Evolutionary conservation across 2,888 invertebrate genomes (phyloP).

Genomic region (Chalcosyrphus nemorum): DNA sequence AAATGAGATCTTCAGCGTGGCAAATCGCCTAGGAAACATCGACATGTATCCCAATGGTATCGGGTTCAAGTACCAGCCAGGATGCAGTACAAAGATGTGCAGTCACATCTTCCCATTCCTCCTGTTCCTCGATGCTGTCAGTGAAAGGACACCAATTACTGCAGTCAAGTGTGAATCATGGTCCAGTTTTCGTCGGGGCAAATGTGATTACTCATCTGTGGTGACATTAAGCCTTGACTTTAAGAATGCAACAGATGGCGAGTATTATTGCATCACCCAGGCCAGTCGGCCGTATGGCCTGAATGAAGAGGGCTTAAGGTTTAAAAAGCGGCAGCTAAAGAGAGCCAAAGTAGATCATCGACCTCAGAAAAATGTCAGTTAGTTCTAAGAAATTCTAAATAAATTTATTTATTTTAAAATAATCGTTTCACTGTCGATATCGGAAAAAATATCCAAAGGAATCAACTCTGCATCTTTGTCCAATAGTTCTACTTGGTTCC

Average conservation of each 20-base stretch:
- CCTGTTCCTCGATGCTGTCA: conserved; percentile 78
- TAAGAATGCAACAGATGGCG: conserved; percentile 17
- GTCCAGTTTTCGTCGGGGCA: conserved; percentile 29
- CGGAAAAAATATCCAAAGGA: neutral
- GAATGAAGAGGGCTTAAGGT: neutral
- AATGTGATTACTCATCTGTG: conserved; percentile 38
- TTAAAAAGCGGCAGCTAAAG: neutral
- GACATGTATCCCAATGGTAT: conserved; percentile 80
- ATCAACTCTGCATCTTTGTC: conserved; percentile 25
- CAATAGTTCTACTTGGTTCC: neutral
- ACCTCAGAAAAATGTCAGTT: neutral
- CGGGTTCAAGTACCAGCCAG: conserved; percentile 78
- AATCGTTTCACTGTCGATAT: neutral
- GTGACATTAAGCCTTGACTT: conserved; percentile 36
- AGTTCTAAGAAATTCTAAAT: neutral
- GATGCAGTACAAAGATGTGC: conserved; percentile 77
- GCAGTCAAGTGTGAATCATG: conserved; percentile 45
- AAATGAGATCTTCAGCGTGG: conserved; percentile 78
- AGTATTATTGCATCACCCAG: conserved; percentile 31
- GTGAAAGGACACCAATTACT: neutral
- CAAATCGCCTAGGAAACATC: conserved; percentile 76
- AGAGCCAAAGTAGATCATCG: neutral
- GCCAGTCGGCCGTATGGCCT: conserved; percentile 5
- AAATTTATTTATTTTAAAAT: conserved; percentile 10
- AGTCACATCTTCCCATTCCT: conserved; percentile 79